These are phyloP conservation scores for Dicyrtoma fusca DNA, from an alignment of 2,888 invertebrate species.

Conservation along the genomic window DNA sequence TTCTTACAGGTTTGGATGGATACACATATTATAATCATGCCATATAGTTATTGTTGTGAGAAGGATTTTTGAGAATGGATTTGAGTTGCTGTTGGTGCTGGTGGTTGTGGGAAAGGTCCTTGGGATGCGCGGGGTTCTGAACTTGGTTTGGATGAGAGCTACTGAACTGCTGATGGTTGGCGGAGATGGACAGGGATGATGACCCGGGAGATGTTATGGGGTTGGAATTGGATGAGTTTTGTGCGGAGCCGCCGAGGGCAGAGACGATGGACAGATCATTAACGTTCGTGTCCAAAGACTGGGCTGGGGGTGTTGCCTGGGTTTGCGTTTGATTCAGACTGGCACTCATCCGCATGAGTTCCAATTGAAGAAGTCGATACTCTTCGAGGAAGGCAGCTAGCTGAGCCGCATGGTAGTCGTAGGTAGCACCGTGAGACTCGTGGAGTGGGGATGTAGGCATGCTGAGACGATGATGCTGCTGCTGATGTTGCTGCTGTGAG, in stretches of 20 bases:
- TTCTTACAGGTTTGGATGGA: background rate
- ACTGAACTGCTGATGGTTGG: background rate
- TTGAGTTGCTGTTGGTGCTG: conserved; percentile 46
- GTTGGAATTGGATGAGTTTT: background rate
- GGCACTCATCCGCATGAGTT: conserved; percentile 73
- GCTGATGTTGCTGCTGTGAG: conserved; percentile 52
- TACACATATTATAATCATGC: conserved; percentile 31
- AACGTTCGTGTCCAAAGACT: background rate
- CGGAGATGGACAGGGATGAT: background rate
- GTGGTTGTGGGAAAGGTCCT: too few relatives aligned
- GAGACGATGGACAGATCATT: background rate
- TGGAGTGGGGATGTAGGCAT: conserved; percentile 70
- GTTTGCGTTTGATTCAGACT: conserved; percentile 23
- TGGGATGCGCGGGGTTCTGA: too few relatives aligned
- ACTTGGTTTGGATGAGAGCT: background rate
- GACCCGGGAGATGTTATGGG: background rate
- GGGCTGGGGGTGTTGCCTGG: background rate
- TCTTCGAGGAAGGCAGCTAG: conserved; percentile 78
- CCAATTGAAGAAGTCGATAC: conserved; percentile 75
- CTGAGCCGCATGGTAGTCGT: conserved; percentile 79
- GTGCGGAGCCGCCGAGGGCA: background rate
- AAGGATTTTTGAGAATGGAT: conserved; percentile 53
- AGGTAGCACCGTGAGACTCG: conserved; percentile 59
- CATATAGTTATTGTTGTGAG: conserved; percentile 51
- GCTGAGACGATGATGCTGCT: conserved; percentile 63